Evolutionary conservation across 2,888 invertebrate species (phyloP).

Genomic region (Brachycybe producta): DNA sequence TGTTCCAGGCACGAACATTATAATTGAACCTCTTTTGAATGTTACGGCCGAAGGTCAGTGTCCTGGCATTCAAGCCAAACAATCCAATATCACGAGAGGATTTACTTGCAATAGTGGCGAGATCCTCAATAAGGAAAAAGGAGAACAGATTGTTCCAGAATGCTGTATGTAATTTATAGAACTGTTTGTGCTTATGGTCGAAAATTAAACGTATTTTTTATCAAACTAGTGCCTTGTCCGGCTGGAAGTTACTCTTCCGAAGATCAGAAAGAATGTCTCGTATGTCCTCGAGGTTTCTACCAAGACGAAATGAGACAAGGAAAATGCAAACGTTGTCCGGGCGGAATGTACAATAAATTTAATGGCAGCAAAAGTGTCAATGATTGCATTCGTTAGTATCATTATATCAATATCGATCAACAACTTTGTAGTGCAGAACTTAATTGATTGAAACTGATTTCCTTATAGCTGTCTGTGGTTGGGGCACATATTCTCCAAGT

Average conservation of each 20-base stretch:
- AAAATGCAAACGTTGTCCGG: constrained; percentile 75
- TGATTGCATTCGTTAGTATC: constrained; percentile 58
- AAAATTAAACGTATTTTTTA: background rate
- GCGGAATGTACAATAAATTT: constrained; percentile 56
- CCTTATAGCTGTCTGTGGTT: constrained; percentile 66
- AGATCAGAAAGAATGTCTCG: constrained; percentile 78
- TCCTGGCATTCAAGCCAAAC: constrained; percentile 74
- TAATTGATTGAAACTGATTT: constrained; percentile 10
- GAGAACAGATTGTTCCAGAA: constrained; percentile 67
- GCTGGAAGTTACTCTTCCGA: constrained; percentile 87
- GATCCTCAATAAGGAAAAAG: constrained; percentile 83
- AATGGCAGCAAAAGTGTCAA: constrained; percentile 57
- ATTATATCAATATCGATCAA: too few relatives aligned
- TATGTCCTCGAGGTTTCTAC: constrained; percentile 83
- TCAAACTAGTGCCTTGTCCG: constrained; percentile 74
- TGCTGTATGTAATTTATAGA: constrained; percentile 54
- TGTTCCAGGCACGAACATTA: constrained; percentile 79
- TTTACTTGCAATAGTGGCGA: constrained; percentile 89
- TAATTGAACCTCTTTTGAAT: constrained; percentile 76
- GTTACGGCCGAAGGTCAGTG: constrained; percentile 74
- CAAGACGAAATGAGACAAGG: constrained; percentile 86
- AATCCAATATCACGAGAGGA: constrained; percentile 70
- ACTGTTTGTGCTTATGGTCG: background rate
- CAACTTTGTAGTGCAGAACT: background rate
- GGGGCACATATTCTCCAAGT: constrained; percentile 88